These are phyloP conservation scores for Sphenopsis melanotis DNA, from an alignment of 2,797 vertebrate species.

Conservation along the genomic window DNA sequence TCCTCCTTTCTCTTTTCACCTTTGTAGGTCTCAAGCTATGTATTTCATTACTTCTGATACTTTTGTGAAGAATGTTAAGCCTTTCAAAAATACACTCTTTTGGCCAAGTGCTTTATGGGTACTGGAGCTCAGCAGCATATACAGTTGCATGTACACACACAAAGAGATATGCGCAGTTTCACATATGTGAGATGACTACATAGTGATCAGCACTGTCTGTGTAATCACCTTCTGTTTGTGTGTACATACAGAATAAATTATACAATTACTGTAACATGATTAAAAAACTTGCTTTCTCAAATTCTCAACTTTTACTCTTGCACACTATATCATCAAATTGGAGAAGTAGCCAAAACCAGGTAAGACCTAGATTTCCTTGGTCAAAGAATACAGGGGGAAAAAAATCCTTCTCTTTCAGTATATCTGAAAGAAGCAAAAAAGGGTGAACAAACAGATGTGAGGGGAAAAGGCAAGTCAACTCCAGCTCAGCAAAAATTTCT, in stretches of 20 bases:
- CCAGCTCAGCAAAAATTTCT: slow-evolving; percentile 12
- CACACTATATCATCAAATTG: not conserved
- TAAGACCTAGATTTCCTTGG: not conserved
- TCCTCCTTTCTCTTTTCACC: not conserved
- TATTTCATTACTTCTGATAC: not conserved
- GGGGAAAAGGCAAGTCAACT: not conserved
- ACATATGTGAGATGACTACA: not conserved
- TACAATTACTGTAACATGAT: not conserved
- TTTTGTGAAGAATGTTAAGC: not conserved
- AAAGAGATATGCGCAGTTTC: not conserved
- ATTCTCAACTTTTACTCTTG: not conserved
- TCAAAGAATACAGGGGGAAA: not conserved
- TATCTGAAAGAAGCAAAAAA: not conserved
- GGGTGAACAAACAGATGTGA: not conserved
- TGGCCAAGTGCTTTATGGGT: not conserved
- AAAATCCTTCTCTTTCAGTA: not conserved
- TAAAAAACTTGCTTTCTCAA: not conserved
- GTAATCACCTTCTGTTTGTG: not conserved
- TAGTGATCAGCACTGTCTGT: not conserved
- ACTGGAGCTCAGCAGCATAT: not conserved
- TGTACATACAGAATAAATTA: not conserved
- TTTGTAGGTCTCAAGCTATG: not conserved
- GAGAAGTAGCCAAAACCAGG: not conserved
- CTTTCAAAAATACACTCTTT: not conserved
- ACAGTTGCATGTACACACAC: not conserved